Base-by-base conservation (phyloP, 2,888 invertebrate species). In the Leptinotarsa juncta region DNA sequence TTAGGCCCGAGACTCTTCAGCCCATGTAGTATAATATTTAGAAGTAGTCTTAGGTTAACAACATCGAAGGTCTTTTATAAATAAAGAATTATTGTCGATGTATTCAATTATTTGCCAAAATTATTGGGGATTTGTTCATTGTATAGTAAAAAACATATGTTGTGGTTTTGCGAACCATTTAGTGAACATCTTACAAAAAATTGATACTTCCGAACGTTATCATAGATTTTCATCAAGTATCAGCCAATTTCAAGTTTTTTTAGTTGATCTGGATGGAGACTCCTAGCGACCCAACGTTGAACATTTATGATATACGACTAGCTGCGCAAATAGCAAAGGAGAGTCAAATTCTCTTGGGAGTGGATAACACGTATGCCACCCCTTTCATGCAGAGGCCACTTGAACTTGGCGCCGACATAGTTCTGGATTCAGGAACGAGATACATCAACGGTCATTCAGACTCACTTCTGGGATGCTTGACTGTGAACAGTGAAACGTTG, bases 221-320 rank as follows among this genome's bases (percentile, higher is more conserved):
- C 42, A 42, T 42, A 10, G 42, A 42, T 42, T 32, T 32, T 32
- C 32, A 32, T 42, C 42, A 42, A 42, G 42, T 42, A 42, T 42
- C 42, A 42, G 10, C 10, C 26, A 55, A 18, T 67, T 51, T 42
- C n/a, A 55, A 42, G 1, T 74, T 69, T 62, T 76, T 72, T 67
- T 83, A 94, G 93, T 89, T 94, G 88, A 89, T 98, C 42, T 98
- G 97, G 97, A 87, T 97, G 75, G 98, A 98, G 87, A 93, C 95
- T 0, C 97, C 97, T 0, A 96, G 97, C 15, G 97, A 98, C 89
- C 97, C 97, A 0, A 87, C 94, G 12, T 87, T 97, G 79, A 95
- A 95, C 89, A 90, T 97, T 23, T 90, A 92, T 4, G 97, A 98
- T 85, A 94, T 98, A 67, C 90, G 91, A 80, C 92, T 90, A 0